Base-by-base conservation (phyloP, 2,888 invertebrate species). In the Panopea generosa region DNA sequence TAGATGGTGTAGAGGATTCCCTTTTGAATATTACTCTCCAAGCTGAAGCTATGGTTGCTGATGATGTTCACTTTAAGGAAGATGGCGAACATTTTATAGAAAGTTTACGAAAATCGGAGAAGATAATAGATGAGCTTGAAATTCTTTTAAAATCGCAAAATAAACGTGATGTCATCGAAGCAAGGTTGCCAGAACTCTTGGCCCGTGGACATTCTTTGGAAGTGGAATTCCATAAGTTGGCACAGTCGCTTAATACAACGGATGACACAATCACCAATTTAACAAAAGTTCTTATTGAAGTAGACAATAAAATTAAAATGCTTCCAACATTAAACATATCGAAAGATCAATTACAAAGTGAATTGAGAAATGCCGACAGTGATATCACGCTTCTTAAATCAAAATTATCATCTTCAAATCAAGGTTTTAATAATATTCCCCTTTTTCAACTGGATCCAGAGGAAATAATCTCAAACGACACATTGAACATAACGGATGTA, bases 51-150 rank as follows among this genome's bases (percentile, higher is more conserved):
- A 55, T 65, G 27, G 16, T 40, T 11, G 2, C 16, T 18, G 47
- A 43, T 18, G 20, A 55, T 9, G n/a, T 4, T 4, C 40, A 43
- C 26, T 55, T 29, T 22, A 18, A 20, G 1, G 29, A 65, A 29
- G 47, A 65, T 20, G 27, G 16, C 0, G 45, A 22, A n/a, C 18
- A 29, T 14, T 20, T 65, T 1, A 27, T 29, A 6, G 7, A 11
- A 2, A 2, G 38, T 16, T 43, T 73, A 18, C 38, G 65, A 29
- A 38, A 52, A 2, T 61, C 60, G 22, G 60, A 59, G 24, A 27
- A 24, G 7, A 16, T 45, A 2, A 27, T 67, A 38, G 38, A 63
- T 27, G 16, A 52, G 24, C 43, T 77, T 9, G 55, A 68, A 47
- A 52, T 57, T 16, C 20, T 26, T 7, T 22, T 76, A 9, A 52